Base-by-base conservation (phyloP, 64 coral and sea anemone genomes). In the Platygyra sinensis region DNA sequence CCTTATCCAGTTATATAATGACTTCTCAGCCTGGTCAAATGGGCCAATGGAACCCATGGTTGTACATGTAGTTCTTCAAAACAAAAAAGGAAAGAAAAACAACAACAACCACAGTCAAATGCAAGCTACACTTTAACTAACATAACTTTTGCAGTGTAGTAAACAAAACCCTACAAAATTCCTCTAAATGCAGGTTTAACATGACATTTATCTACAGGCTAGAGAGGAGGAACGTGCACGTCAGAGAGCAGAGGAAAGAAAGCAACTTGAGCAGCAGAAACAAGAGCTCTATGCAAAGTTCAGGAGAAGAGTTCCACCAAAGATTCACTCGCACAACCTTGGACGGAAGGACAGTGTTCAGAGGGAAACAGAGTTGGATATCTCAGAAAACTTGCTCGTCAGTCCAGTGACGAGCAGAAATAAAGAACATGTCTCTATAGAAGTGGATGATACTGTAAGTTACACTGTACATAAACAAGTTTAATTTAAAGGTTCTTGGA, bases 231-330 rank as follows among this genome's bases (percentile, higher is more conserved):
- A 87, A 72, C 46, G 72, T 79, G 86, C 60, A 30, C 79, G 72
- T 33, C 30, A 87, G 63, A 92, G 73, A 46, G 39, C 33, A 31
- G 82, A 87, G 60, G 75, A 76, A 71, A 42, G 79, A 87, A 83
- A 87, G 60, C 72, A 72, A 49, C 64, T 92, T 49, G 74, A 92
- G 28, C 84, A 87, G 32, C 90, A 92, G 60, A 92, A 51, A 86
- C 54, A 67, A 55, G 90, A 92, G 61, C 65, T 92, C 0, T 74
- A 87, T 67, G 63, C 73, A 71, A 84, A 92, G 62, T 79, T 57
- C 18, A 77, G 7, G 30, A 78, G 39, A 36, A 69, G 38, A 38
- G 52, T 64, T 38, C 74, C 83, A 52, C 46, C 25, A 7, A 49
- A 16, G 39, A 20, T 69, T 38, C 90, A 80, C 52, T 33, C 76